Evolutionary conservation across 1,140 invertebrate genomes (phyloP), one percentile per base, ranked within the genome.

Genomic region (Meteorus sp.): DNA sequence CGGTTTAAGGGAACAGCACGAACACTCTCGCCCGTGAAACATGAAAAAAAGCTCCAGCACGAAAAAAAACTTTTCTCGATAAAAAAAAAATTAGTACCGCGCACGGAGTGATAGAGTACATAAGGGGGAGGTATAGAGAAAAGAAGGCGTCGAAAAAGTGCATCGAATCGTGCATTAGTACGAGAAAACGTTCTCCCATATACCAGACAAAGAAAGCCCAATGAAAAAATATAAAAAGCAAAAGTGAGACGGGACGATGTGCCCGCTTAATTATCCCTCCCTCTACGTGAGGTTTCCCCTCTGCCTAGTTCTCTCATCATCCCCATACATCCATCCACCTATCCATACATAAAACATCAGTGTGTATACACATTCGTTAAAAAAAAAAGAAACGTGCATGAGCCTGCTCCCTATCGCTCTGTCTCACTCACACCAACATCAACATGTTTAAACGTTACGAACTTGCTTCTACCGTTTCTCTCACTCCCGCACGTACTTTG

Each of bases 211-310:
- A n/a, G n/a, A n/a, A n/a, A n/a, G n/a, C n/a, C n/a, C n/a, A n/a
- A n/a, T n/a, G n/a, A 51, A 53, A 59, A 47, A 43, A 44, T 17
- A 27, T 23, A 19, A 27, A 57, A 45, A 45, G 53, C 19, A 56
- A 29, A 41, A 51, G 43, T 39, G 44, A 33, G 56, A 60, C 31
- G 20, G 48, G 41, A 52, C 48, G 68, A 76, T 72, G 73, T 70
- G 69, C 74, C 65, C 71, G 70, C 73, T 77, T 77, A 77, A 78
- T 78, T 78, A 78, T 75, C 75, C 74, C 73, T 70, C 67, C 63
- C n/a, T n/a, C n/a, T n/a, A n/a, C n/a, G n/a, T 60, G 29, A n/a
- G 60, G 3, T 11, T 13, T 8, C 53, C 63, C 64, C 64, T 62
- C 61, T 54, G 51, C 56, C n/a, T n/a, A n/a, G n/a, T n/a, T n/a